Conservation (phyloP, 2,113 vertebrate genomes). For the Vidua chalybeata region DNA sequence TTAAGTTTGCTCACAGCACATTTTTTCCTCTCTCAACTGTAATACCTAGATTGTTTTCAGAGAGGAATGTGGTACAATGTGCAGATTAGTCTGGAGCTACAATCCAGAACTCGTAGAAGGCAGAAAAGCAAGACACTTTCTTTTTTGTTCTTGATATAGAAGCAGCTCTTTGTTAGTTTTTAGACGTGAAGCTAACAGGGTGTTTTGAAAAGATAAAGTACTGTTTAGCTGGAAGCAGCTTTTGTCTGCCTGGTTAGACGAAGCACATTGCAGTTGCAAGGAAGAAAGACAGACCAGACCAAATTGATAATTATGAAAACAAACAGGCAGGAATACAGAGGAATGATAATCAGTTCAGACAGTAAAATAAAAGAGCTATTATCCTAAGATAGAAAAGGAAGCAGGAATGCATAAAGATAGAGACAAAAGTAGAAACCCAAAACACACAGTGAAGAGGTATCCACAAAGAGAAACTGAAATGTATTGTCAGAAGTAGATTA, state of each 20-base stretch:
- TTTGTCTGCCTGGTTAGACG: not conserved
- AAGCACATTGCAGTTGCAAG: not conserved
- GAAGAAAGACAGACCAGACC: not conserved
- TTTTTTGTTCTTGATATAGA: not conserved
- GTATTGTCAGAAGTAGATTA: not conserved
- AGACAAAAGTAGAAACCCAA: not conserved
- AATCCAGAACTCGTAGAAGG: not conserved
- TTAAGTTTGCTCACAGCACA: not conserved
- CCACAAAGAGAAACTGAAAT: not conserved
- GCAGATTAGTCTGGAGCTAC: not conserved
- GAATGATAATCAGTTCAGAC: conserved; percentile 35
- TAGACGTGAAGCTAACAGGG: not conserved
- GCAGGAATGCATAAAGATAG: not conserved
- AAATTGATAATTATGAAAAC: conserved; percentile 10
- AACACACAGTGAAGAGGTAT: not conserved
- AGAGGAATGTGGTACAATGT: not conserved
- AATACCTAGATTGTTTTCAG: not conserved
- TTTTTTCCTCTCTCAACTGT: not conserved
- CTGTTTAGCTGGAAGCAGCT: conserved; percentile 4
- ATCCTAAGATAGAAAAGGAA: not conserved
- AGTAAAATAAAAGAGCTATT: conserved; percentile 23
- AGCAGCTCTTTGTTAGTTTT: conserved; percentile 14
- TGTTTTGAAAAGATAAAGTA: not conserved
- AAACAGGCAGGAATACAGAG: not conserved
- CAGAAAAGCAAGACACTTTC: not conserved